Conservation (phyloP, 2,888 invertebrate species). For the Lumbricus terrestris region DNA sequence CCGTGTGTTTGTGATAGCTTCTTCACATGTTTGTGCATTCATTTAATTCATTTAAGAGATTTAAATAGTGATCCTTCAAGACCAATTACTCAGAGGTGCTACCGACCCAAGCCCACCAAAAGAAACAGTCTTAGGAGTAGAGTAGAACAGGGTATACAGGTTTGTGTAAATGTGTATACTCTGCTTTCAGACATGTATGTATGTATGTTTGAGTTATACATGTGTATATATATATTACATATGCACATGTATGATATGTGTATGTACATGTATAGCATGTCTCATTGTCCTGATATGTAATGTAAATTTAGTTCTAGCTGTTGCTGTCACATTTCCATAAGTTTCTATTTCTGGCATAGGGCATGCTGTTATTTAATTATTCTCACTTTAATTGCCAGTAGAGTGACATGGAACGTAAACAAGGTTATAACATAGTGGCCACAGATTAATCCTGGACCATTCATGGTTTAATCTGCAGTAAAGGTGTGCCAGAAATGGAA, state of each 20-base stretch:
- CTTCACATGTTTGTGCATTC: neutral
- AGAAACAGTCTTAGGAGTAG: too few relatives aligned
- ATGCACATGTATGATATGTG: neutral
- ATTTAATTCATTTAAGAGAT: too few relatives aligned
- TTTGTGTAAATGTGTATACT: too few relatives aligned
- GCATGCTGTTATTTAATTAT: neutral
- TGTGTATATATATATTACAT: neutral
- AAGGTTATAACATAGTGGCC: too few relatives aligned
- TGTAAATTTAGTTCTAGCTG: neutral
- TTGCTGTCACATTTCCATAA: neutral
- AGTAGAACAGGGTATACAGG: too few relatives aligned
- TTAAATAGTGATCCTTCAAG: too few relatives aligned
- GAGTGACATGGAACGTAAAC: too few relatives aligned
- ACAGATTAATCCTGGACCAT: too few relatives aligned
- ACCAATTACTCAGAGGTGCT: too few relatives aligned
- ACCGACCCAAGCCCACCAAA: too few relatives aligned
- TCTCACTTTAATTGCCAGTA: neutral
- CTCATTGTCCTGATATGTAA: neutral
- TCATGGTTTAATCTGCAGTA: too few relatives aligned
- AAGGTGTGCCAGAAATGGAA: too few relatives aligned
- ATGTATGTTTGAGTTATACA: neutral
- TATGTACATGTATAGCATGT: neutral
- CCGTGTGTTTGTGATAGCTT: neutral
- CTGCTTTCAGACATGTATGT: neutral
- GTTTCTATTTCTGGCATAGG: neutral